Conservation (phyloP, 1,140 invertebrate genomes). For the Bombus vancouverensis region DNA sequence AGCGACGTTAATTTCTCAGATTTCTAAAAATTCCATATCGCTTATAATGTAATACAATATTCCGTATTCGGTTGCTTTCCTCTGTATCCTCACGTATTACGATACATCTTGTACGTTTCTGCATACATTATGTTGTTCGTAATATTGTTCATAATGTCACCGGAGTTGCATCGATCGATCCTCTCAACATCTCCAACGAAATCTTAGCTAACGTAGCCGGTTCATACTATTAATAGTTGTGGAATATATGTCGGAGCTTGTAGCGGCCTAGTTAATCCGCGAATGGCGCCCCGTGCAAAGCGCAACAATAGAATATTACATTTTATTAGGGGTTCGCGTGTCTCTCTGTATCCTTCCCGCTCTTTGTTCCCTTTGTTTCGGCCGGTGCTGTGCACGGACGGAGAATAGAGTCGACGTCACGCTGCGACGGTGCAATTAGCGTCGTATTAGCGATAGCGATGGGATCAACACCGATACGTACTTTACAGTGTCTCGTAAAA, state of each 20-base stretch:
- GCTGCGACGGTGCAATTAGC: slow-evolving; percentile 14
- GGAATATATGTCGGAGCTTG: slow-evolving; percentile 14
- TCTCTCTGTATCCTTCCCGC: neutral
- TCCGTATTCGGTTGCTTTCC: too few species aligned
- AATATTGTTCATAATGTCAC: too few species aligned
- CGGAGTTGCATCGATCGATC: neutral
- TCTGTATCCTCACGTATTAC: too few species aligned
- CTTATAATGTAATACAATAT: too few species aligned
- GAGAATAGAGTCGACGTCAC: neutral
- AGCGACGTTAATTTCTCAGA: too few species aligned
- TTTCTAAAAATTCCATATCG: too few species aligned
- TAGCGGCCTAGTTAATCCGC: slow-evolving; percentile 18
- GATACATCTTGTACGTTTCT: too few species aligned
- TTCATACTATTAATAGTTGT: slow-evolving; percentile 38
- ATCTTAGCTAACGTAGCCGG: neutral
- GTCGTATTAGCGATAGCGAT: slow-evolving; percentile 3
- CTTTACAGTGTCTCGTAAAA: neutral
- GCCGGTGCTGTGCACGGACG: neutral
- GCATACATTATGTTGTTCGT: too few species aligned
- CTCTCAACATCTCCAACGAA: slow-evolving; percentile 2
- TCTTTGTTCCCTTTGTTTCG: neutral
- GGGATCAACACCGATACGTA: too few species aligned
- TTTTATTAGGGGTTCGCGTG: slow-evolving; percentile 11
- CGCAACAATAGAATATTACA: slow-evolving; percentile 41
- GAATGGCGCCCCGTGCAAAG: neutral